Base-by-base conservation (phyloP, 2,113 vertebrate species). In the Lethenteron camtschaticum region DNA sequence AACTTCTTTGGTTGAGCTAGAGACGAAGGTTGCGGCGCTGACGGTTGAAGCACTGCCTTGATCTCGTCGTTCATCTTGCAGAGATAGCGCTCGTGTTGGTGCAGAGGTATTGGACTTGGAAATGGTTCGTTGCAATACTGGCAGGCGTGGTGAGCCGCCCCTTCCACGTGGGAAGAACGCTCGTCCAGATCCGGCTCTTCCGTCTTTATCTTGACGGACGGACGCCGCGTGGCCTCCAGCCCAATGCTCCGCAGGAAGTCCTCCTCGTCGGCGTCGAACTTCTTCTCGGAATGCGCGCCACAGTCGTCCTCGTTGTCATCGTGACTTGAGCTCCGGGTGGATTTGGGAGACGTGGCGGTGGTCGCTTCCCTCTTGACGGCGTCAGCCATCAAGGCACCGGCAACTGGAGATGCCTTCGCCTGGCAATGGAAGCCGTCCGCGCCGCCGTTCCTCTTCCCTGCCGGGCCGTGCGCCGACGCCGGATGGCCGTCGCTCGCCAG, bases 71-170 rank as follows among this genome's bases (percentile, higher is more conserved):
- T 81, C 73, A 76, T 74, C 73, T 75, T 78, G 58, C 83, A 84
- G 69, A 79, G 77, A 75, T 82, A 81, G 68, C 74, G 77, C 72
- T 85, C 78, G 1, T 85, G 83, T 72, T 84, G 82, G 70, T 80
- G 77, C 68, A 83, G 77, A 8, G 80, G 77, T 1, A 77, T 77
- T 63, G 77, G 72, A 6, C 76, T 82, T 16, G 82, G 79, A 70
- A 85, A 84, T 11, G 78, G 75, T 75, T 84, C 81, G 0, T 74
- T 75, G 68, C 83, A 84, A 77, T 78, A 80, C 20, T 75, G 76
- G 70, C 82, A 83, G 3, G 3, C 24, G 8, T 20, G 12, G 14
- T 69, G 9, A 55, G 20, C 24, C 12, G 20, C 11, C 10, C n/a
- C 68, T 11, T 69, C 68, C n/a, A 12, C 12, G 68, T 56, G 11